phyloP scores from a whole-genome alignment of 2,113 vertebrate genomes.

The Australoheros scitulus region DNA sequence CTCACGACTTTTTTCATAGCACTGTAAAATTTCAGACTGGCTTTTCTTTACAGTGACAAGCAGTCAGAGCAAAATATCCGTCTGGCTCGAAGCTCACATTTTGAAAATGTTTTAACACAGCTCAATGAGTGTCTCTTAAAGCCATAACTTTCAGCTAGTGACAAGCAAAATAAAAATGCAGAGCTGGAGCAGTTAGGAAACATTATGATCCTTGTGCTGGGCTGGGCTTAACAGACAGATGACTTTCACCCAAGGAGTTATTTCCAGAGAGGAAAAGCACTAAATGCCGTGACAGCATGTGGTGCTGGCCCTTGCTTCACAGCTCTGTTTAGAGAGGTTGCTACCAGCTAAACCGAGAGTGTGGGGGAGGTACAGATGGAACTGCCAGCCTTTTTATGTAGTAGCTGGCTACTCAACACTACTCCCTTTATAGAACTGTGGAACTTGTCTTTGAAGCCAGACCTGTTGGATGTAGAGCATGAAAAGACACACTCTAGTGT shows the following conservation, averaged over 20 bases:
- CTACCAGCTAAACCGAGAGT: slow-evolving; percentile 32
- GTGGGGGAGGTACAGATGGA: slow-evolving; percentile 13
- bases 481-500: not conserved
- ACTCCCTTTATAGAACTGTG: slow-evolving; percentile 43
- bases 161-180: slow-evolving; percentile 8
- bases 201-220: slow-evolving; percentile 21
- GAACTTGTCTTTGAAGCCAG: slow-evolving; percentile 25
- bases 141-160: slow-evolving; percentile 19
- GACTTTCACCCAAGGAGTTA: slow-evolving; percentile 37
- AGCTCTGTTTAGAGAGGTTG: slow-evolving; percentile 48
- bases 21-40: not conserved
- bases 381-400: slow-evolving; percentile 21
- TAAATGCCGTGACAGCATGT: slow-evolving; percentile 21
- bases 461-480: slow-evolving; percentile 12
- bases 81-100: not conserved
- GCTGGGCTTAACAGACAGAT: slow-evolving; percentile 24
- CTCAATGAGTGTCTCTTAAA: not conserved
- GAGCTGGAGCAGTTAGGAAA: slow-evolving; percentile 6
- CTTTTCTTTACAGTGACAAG: not conserved
- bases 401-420: slow-evolving; percentile 11
- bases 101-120: not conserved
- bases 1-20: not conserved
- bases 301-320: not conserved
- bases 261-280: slow-evolving; percentile 48
- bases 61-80: not conserved